Conservation (phyloP, 2,113 vertebrate species). For the Chamaea fasciata region DNA sequence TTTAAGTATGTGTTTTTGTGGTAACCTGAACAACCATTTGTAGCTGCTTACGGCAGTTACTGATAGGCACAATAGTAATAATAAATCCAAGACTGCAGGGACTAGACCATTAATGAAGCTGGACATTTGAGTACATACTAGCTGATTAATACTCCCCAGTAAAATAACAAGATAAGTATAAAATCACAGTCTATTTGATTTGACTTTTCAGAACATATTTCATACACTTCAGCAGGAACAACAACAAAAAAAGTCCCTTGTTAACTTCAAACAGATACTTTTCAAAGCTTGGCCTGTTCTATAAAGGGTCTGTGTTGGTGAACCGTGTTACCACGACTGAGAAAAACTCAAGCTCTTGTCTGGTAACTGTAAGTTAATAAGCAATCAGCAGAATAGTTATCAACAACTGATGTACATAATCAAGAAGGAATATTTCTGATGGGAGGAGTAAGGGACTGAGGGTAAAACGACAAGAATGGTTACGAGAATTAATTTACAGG, state of each 20-base stretch:
- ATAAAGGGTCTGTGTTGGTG: not conserved
- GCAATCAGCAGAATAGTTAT: not conserved
- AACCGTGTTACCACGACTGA: not conserved
- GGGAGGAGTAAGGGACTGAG: not conserved
- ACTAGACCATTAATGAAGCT: not conserved
- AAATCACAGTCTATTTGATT: not conserved
- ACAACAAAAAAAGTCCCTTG: not conserved
- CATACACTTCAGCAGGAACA: not conserved
- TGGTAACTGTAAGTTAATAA: not conserved
- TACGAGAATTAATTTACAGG: not conserved
- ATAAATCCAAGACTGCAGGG: not conserved
- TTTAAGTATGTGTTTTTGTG: not conserved
- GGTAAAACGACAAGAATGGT: not conserved
- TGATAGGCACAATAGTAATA: not conserved
- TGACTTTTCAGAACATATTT: constrained; percentile 7
- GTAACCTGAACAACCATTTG: not conserved
- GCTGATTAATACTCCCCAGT: not conserved
- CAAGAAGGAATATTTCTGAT: not conserved
- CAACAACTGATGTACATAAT: not conserved
- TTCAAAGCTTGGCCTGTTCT: constrained; percentile 11
- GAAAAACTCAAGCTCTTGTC: not conserved
- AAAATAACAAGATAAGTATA: not conserved
- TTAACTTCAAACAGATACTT: constrained; percentile 26
- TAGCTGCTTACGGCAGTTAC: not conserved
- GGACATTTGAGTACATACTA: not conserved